Conservation (phyloP, 1,140 invertebrate species). For the Bradysia coprophila region DNA sequence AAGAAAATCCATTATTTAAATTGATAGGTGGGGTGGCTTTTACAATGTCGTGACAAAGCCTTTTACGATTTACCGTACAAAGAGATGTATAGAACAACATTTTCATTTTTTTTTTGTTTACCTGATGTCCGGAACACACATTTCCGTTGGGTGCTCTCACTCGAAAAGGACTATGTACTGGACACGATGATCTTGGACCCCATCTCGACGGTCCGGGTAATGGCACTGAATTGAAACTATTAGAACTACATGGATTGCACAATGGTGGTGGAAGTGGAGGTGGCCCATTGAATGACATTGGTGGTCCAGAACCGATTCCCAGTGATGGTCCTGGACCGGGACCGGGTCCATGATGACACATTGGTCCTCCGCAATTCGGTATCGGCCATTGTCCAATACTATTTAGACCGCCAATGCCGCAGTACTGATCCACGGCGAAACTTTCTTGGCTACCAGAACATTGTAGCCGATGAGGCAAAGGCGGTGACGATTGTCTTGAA, state of each 20-base stretch:
- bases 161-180: constrained; percentile 40
- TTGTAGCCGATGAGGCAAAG: constrained; percentile 25
- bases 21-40: too few species aligned
- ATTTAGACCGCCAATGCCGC: constrained; percentile 16
- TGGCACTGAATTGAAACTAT: constrained; percentile 11
- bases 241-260: constrained; percentile 24
- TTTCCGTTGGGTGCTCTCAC: constrained; percentile 34
- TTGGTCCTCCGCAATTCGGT: constrained; percentile 8
- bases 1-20: too few species aligned
- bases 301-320: neutral
- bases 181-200: constrained; percentile 28
- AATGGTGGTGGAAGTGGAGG: constrained; percentile 15
- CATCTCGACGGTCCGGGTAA: constrained; percentile 11
- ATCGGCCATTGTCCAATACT: constrained; percentile 6
- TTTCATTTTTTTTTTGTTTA: too few species aligned
- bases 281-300: constrained; percentile 1
- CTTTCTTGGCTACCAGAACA: constrained; percentile 27
- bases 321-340: constrained; percentile 10
- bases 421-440: constrained; percentile 26
- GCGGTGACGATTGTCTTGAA: constrained; percentile 21
- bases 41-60: too few species aligned
- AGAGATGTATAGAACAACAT: too few species aligned
- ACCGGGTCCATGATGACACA: constrained; percentile 8
- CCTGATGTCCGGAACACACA: constrained; percentile 29
- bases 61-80: too few species aligned